Evolutionary conservation across 1,140 invertebrate genomes (phyloP), one percentile per base, ranked within the genome.

Genomic region (Halictus rubicundus): DNA sequence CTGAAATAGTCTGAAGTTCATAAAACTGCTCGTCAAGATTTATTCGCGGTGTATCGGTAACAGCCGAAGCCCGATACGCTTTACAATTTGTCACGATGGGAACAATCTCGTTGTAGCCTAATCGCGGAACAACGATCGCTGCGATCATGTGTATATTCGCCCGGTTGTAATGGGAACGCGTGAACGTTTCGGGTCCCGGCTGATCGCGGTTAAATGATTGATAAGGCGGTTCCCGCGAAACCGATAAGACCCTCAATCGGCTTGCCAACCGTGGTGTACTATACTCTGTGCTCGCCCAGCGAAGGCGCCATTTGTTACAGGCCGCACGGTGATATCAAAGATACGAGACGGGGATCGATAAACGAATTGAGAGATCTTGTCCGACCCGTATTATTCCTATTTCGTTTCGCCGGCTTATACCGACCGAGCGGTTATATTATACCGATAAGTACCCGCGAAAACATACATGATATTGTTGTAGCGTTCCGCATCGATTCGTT

Each of bases 401-500:
- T 61, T 61, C 57, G 66, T 77, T 61, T 70, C 57, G 54, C n/a
- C 25, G 32, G 8, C n/a, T 25, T 14, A 16, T 42, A 23, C n/a
- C 21, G 32, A 14, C 49, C 49, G 4, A 19, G 0, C 6, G 12
- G 23, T 66, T 57, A 66, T 75, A 66, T 75, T 63, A 70, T 49
- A 52, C 39, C 68, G 59, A 72, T 78, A 72, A 57, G 37, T 42
- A 25, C 8, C 76, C 32, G 60, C 49, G 76, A 64, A 72, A 78
- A 78, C 68, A 65, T 63, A 49, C 57, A n/a, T 2, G 76, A 78
- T 72, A 78, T 78, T 49, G 68, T 78, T 72, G 76, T 72, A 23
- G 37, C 76, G 76, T 78, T 78, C 76, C 76, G 76, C 76, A 65
- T 78, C 76, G 76, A 52, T 78, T 71, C 57, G 16, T 25, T 49